Evolutionary conservation across 1,140 invertebrate genomes (phyloP).

Genomic region (Pygmarrhopalites habei): DNA sequence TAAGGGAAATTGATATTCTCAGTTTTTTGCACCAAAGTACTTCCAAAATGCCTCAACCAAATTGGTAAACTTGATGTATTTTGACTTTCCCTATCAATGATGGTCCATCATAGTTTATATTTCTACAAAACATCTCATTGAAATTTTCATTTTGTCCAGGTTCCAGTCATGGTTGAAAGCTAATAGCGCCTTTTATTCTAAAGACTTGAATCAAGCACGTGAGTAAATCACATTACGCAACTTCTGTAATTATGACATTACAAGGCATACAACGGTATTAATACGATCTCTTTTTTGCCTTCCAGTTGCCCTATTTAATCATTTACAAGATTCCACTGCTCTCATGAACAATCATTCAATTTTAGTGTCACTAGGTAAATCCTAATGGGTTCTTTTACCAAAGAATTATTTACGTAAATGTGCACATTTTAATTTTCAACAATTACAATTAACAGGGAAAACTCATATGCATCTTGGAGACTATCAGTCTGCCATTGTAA

Average conservation of each 20-base stretch:
- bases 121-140: slow-evolving; percentile 19
- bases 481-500: slow-evolving; percentile 31
- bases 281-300: too few species aligned
- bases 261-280: too few species aligned
- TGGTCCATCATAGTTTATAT: slow-evolving; percentile 18
- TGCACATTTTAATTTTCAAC: too few species aligned
- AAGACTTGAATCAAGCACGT: slow-evolving; percentile 58
- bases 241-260: too few species aligned
- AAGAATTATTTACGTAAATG: too few species aligned
- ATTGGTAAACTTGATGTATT: slow-evolving; percentile 48
- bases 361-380: slow-evolving; percentile 48
- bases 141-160: slow-evolving; percentile 50
- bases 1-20: slow-evolving; percentile 63
- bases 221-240: too few species aligned
- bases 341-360: slow-evolving; percentile 56
- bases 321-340: slow-evolving; percentile 53
- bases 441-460: too few species aligned
- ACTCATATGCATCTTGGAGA: slow-evolving; percentile 26
- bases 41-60: slow-evolving; percentile 44
- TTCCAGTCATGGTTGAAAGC: slow-evolving; percentile 62
- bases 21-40: slow-evolving; percentile 55
- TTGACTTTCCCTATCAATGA: background rate
- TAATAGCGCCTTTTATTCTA: slow-evolving; percentile 54
- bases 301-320: slow-evolving; percentile 54
- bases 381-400: too few species aligned